Evolutionary conservation across 2,113 vertebrate genomes (phyloP), one percentile per base, ranked within the genome.

Genomic region (Ia io): DNA sequence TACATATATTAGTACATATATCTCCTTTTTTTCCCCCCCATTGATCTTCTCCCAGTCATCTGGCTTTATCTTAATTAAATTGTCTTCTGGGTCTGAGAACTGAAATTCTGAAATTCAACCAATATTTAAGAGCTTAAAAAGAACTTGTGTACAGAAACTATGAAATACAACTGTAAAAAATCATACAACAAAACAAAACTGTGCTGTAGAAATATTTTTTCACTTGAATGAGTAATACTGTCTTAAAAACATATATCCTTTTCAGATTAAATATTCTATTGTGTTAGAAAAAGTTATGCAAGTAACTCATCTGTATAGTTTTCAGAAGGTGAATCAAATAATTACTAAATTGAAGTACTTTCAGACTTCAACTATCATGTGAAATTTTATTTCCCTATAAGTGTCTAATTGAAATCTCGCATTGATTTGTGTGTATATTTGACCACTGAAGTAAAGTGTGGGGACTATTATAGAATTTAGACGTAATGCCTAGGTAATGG

Each of bases 51-150:
- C 37, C 37, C 37, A 37, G 37, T 1, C 56, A 76, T 59, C 56
- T 92, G 95, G 59, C 37, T 88, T 67, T 53, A 97, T 95, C 84
- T 97, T 97, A 96, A 78, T 98, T 97, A 94, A 98, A 95, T 83
- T 94, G 70, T 93, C 93, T 98, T 47, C 82, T 84, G 80, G 30
- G 30, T 65, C 40, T 94, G 49, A 83, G 37, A 13, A 40, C 35
- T 49, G 22, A 86, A 82, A 77, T 59, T 49, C n/a, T 44, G 28
- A 91, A 80, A 40, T 79, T 93, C 28, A 14, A 67, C 65, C 56
- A 6, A 32, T 44, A 22, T 96, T 47, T 84, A 51, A 35, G 44
- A 22, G 2, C 51, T 95, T 93, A 40, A 30, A 70, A 91, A 84
- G 5, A 20, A 56, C 1, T 9, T 20, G 42, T 95, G 6, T 61